Percentiles rank a stretch among this genome's conserved stretches.
These are phyloP conservation scores for Tympanoctomys barrerae DNA, from an alignment of 2,797 vertebrate genomes.

Conservation along the genomic window DNA sequence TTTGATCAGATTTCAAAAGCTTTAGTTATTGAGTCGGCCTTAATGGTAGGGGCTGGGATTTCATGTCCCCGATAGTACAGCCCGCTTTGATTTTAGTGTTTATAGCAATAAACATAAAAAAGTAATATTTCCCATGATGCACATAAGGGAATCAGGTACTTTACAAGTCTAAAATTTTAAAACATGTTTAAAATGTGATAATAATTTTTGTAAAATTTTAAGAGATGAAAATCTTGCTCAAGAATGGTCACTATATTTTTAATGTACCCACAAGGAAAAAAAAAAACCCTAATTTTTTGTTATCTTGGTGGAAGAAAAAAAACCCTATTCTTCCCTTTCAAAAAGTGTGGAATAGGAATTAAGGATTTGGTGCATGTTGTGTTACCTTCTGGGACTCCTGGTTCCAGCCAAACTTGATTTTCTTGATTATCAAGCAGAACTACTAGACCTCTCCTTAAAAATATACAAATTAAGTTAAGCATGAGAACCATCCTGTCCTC, in stretches of 20 bases:
- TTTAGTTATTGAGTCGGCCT: constrained; percentile 61
- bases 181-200: constrained; percentile 47
- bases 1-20: constrained; percentile 60
- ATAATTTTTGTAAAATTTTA: constrained; percentile 74
- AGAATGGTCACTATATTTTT: constrained; percentile 66
- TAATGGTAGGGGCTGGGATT: constrained; percentile 31
- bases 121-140: constrained; percentile 63
- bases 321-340: constrained; percentile 59
- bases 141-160: not conserved
- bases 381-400: constrained; percentile 71
- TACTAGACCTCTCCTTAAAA: constrained; percentile 72
- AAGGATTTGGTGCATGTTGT: constrained; percentile 66
- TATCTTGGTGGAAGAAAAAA: constrained; percentile 51
- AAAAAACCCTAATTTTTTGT: not conserved
- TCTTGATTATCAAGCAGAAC: constrained; percentile 75
- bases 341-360: constrained; percentile 69
- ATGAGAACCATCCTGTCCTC: constrained; percentile 88
- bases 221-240: constrained; percentile 72
- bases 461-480: constrained; percentile 77
- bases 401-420: constrained; percentile 79
- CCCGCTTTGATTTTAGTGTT: constrained; percentile 64
- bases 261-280: constrained; percentile 69
- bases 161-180: constrained; percentile 70
- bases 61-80: constrained; percentile 57
- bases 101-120: constrained; percentile 71